Base-by-base conservation (phyloP, 2,888 invertebrate genomes). In the Colostygia pectinataria region DNA sequence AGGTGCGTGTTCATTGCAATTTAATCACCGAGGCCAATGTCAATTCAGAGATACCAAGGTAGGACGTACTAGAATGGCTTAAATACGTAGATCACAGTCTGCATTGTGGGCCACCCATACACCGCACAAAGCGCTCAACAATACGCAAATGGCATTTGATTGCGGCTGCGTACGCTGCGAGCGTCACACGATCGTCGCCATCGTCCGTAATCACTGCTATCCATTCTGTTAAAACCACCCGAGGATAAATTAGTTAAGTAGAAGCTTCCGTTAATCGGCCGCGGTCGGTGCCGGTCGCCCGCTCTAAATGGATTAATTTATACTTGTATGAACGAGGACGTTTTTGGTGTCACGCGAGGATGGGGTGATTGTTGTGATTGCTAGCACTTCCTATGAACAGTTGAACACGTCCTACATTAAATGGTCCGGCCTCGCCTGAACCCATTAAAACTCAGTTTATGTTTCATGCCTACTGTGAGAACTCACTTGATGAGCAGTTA, bases 221-320 rank as follows among this genome's bases (percentile, higher is more conserved):
- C 88, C 91, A 91, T 90, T 90, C 89, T 87, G 89, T 90, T 91
- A 91, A 91, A 91, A 91, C 90, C 84, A 88, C 88, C 90, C 88
- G 85, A 83, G 85, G 77, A 83, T 91, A 90, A 90, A 90, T 91
- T 90, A 90, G 89, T 91, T 91, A 91, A 91, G 90, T 91, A 91
- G 91, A 85, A 83, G 86, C 86, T 90, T 91, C 91, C 91, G 91
- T 85, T 91, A 91, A 91, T 91, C 91, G 90, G 82, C 79, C 80
- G 80, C 75, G 80, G 79, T 77, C 80, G 81, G 80, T 83, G 82
- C 77, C 83, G 83, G 83, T 77, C 79, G 86, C 73, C 68, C 80
- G 84, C 68, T 84, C 83, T 88, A 90, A 90, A 91, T 91, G 90
- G 90, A 90, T 90, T 91, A 91, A 91, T 91, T 91, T 90, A 91